phyloP scores from a whole-genome alignment of 2,888 invertebrate genomes.

The Heliconius ethilla region DNA sequence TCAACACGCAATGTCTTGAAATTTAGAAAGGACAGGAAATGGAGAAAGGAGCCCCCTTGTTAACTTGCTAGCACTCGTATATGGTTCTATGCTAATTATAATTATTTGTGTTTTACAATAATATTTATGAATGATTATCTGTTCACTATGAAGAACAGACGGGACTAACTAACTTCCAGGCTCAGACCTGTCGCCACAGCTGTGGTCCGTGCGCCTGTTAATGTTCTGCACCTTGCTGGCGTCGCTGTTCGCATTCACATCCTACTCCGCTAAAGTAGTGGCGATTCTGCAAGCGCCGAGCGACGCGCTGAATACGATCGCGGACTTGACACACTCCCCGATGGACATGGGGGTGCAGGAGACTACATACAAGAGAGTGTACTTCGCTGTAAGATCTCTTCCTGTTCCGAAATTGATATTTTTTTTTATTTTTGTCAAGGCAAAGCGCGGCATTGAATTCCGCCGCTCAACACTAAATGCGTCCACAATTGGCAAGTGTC shows the following conservation, averaged over 20 bases:
- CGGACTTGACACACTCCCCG: constrained; percentile 81
- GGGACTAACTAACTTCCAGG: constrained; percentile 54
- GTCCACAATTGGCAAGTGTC: too few species aligned
- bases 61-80: too few species aligned
- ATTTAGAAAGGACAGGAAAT: too few species aligned
- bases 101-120: too few species aligned
- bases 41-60: too few species aligned
- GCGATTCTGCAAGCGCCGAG: constrained; percentile 84
- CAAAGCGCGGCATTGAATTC: too few species aligned
- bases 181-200: constrained; percentile 71
- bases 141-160: too few species aligned
- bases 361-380: constrained; percentile 82
- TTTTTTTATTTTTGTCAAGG: neutral
- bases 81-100: too few species aligned
- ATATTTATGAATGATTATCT: too few species aligned
- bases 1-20: too few species aligned
- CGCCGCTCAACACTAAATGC: too few species aligned
- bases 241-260: constrained; percentile 83
- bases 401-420: neutral
- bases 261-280: constrained; percentile 86
- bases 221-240: constrained; percentile 80
- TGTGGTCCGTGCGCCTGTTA: constrained; percentile 78
- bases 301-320: constrained; percentile 77
- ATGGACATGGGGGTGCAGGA: constrained; percentile 82
- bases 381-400: constrained; percentile 70